Evolutionary conservation across 2,113 vertebrate species (phyloP).

Genomic region (Mirounga angustirostris): DNA sequence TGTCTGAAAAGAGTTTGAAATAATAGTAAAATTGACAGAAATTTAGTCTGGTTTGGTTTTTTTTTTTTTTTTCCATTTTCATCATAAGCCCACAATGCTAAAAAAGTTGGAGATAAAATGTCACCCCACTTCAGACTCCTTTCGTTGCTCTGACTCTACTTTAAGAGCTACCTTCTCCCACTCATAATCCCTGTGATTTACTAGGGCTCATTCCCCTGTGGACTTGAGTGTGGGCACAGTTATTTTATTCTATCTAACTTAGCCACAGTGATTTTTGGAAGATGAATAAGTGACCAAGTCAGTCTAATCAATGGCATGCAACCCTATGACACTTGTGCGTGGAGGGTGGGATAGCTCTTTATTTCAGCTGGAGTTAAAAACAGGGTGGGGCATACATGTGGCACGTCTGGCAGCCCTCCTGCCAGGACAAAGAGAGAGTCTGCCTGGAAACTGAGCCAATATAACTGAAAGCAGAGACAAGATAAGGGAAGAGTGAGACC

Average conservation of each 20-base stretch:
- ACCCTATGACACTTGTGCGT: neutral
- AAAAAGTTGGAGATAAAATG: neutral
- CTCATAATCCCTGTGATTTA: neutral
- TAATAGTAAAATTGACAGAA: neutral
- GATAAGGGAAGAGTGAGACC: neutral
- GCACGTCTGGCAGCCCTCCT: neutral
- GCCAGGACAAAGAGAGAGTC: neutral
- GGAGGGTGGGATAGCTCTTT: neutral
- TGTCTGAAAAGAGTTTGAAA: neutral
- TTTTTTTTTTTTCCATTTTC: neutral
- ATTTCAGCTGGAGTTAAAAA: slow-evolving; percentile 9
- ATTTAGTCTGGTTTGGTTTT: neutral
- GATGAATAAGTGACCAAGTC: neutral
- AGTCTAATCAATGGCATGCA: neutral
- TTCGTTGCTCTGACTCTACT: neutral
- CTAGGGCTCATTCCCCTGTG: neutral
- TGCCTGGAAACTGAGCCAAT: neutral
- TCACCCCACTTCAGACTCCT: neutral
- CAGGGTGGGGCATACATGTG: neutral
- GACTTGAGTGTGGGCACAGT: neutral
- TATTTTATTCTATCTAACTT: neutral
- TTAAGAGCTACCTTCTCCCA: neutral
- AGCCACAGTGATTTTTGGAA: neutral
- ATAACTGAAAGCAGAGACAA: neutral
- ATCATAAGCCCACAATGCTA: neutral